Base-by-base conservation (phyloP, 2,797 vertebrate species). In the Rhadinocentrus ornatus region DNA sequence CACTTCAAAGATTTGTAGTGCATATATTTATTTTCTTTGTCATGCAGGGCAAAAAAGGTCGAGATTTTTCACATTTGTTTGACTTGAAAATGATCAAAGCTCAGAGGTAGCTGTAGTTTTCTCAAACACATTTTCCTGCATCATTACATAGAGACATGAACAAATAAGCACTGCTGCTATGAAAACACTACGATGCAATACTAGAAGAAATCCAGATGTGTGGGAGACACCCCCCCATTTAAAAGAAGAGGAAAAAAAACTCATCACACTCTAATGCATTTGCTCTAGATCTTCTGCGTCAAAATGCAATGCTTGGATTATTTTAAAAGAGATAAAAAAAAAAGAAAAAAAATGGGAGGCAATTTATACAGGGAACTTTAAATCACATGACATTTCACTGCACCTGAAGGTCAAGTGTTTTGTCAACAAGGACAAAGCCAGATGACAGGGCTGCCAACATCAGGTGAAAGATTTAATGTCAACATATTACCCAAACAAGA, bases 391-490 rank as follows among this genome's bases (percentile, higher is more conserved):
- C 91, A 92, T 92, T 93, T 91, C 24, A 24, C 82, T 78, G 82
- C 82, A 86, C 80, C 89, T 91, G 91, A 94, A 94, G 92, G 93
- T 94, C 92, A 90, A 94, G 90, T 81, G 85, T 87, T 92, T 88
- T 89, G 89, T 93, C 87, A 91, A 89, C 88, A 86, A 71, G 75
- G 70, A 83, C 74, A 60, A 60, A 76, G 64, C 39, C 71, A 69
- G 79, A 76, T 22, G 20, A 66, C 46, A n/a, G 71, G 64, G 77
- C 77, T 73, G 78, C 71, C 62, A 77, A 74, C 78, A 53, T 61
- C 72, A 54, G 70, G 59, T 75, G 71, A 73, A 81, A 81, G 82
- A 86, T 88, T 88, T 78, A 81, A 82, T 62, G 67, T 67, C 37
- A 39, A 46, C 32, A 41, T 58, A 54, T 41, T 71, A 58, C 53